Percentiles rank a stretch among this genome's conserved stretches.
Conservation (phyloP, 2,888 invertebrate species). For the Cerceris ruficornis region DNA sequence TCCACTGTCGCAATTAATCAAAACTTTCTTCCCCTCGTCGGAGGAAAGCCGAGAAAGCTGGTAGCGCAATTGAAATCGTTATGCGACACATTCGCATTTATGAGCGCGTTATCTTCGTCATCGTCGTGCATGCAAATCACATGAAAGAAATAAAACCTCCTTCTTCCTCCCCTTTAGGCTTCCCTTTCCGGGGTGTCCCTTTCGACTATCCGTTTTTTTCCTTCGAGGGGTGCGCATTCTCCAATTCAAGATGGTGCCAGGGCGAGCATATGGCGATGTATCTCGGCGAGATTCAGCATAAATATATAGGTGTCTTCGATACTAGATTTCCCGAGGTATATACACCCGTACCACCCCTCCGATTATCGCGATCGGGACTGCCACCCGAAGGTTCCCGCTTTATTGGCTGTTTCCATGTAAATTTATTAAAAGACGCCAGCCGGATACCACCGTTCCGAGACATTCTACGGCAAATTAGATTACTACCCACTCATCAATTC, state of each 20-base stretch:
- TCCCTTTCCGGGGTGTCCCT: conserved; percentile 19
- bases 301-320: conserved; percentile 14
- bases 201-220: conserved; percentile 24
- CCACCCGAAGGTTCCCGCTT: conserved; percentile 20
- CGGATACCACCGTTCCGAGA: conserved; percentile 61
- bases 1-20: neutral
- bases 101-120: conserved; percentile 40
- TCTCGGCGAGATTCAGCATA: conserved; percentile 34
- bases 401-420: conserved; percentile 70
- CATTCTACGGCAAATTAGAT: conserved; percentile 72
- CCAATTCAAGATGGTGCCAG: conserved; percentile 44
- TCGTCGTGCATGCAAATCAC: conserved; percentile 42
- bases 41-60: neutral
- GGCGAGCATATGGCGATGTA: conserved; percentile 40
- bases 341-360: neutral
- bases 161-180: conserved; percentile 33
- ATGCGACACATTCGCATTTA: conserved; percentile 38
- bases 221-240: conserved; percentile 30
- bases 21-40: neutral
- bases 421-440: conserved; percentile 71
- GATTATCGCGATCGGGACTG: conserved; percentile 29
- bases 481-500: conserved; percentile 73
- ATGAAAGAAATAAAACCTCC: conserved; percentile 42
- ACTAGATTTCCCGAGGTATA: conserved; percentile 2
- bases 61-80: conserved; percentile 28